Evolutionary conservation across 2,113 vertebrate species (phyloP).

Genomic region (Aldabrachelys gigantea): DNA sequence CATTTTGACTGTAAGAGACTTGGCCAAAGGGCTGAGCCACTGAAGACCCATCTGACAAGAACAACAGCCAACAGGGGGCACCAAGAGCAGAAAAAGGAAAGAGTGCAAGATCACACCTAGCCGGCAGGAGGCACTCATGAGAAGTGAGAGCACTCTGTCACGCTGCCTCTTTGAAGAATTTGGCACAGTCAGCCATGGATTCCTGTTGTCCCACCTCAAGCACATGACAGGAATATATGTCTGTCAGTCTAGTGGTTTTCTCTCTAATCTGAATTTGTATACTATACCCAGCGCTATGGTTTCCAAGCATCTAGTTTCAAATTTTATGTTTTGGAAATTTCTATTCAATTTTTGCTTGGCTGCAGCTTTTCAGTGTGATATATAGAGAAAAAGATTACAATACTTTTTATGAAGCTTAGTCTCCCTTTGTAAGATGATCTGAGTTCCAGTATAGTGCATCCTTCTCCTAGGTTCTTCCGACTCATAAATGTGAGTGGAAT

Average conservation of each 20-base stretch:
- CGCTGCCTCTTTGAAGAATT: background rate
- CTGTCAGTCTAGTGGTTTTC: background rate
- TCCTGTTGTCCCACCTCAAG: background rate
- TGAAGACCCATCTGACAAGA: background rate
- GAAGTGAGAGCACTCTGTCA: background rate
- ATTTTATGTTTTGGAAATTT: background rate
- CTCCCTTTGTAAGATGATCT: background rate
- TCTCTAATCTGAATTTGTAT: background rate
- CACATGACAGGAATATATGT: rapidly evolving
- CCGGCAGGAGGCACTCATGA: background rate
- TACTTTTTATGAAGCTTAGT: background rate
- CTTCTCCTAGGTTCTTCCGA: background rate
- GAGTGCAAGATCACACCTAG: background rate
- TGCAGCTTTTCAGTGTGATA: background rate
- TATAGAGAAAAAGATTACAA: background rate
- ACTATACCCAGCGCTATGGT: background rate
- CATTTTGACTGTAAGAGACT: background rate
- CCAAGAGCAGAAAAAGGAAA: background rate
- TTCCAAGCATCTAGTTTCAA: background rate
- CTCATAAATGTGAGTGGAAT: background rate
- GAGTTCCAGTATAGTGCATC: background rate
- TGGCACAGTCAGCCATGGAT: background rate
- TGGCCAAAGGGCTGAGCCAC: background rate
- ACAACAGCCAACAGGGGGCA: background rate
- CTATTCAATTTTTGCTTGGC: background rate